Conservation (phyloP, 2,113 vertebrate genomes). For the Sardina pilchardus region DNA sequence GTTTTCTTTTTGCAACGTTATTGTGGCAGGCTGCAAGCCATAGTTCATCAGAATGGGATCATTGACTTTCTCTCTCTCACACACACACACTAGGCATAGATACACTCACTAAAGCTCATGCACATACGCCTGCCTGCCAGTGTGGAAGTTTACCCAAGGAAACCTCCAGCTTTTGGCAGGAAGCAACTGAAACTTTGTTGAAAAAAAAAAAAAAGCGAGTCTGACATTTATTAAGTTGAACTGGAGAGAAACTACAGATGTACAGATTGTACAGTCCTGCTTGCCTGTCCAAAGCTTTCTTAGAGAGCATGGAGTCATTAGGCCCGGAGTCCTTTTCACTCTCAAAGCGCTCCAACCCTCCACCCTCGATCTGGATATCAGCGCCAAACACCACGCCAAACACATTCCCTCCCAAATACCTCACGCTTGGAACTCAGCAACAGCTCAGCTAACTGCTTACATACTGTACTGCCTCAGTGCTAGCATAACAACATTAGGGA, state of each 20-base stretch:
- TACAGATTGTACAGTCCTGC: slow-evolving; percentile 37
- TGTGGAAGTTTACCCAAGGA: slow-evolving; percentile 36
- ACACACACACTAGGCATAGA: slow-evolving; percentile 22
- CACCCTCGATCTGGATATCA: background rate
- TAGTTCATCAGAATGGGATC: background rate
- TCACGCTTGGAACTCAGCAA: slow-evolving; percentile 27
- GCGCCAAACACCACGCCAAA: slow-evolving; percentile 27
- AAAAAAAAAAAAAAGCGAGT: slow-evolving; percentile 36
- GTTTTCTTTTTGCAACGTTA: background rate
- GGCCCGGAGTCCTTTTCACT: slow-evolving; percentile 42
- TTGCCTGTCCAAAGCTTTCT: slow-evolving; percentile 44
- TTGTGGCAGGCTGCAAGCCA: background rate
- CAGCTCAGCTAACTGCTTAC: slow-evolving; percentile 44
- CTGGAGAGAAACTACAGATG: slow-evolving; percentile 59
- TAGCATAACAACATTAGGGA: slow-evolving; percentile 46
- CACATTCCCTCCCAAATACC: slow-evolving; percentile 14
- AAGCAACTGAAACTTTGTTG: slow-evolving; percentile 26
- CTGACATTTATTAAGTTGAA: slow-evolving; percentile 66
- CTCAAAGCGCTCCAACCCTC: background rate
- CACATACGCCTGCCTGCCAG: slow-evolving; percentile 42
- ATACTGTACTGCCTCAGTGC: slow-evolving; percentile 54
- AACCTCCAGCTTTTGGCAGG: slow-evolving; percentile 37
- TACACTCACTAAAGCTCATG: slow-evolving; percentile 25
- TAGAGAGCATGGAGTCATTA: slow-evolving; percentile 52
- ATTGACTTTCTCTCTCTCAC: background rate